phyloP scores from a whole-genome alignment of 2,113 vertebrate species.

The Aptenodytes patagonicus region DNA sequence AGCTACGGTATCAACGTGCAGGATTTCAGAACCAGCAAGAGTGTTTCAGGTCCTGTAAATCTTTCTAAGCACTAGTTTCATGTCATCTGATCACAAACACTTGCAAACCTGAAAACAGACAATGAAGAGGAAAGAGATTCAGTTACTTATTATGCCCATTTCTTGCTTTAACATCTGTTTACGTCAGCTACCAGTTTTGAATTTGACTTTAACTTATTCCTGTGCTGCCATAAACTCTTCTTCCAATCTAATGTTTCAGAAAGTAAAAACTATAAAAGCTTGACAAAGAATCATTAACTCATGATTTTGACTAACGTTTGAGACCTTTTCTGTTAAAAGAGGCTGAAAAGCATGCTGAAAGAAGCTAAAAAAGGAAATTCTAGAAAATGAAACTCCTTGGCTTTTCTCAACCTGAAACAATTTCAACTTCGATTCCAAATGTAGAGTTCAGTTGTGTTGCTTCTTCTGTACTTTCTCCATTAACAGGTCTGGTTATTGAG shows the following conservation, averaged over 20 bases:
- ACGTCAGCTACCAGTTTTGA: neutral
- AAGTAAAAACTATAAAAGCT: neutral
- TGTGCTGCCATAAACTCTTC: neutral
- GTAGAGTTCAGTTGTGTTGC: neutral
- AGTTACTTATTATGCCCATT: neutral
- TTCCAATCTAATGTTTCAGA: neutral
- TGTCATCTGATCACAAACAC: neutral
- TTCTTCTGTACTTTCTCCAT: neutral
- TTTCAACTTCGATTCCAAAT: neutral
- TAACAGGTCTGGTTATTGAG: slow-evolving; percentile 1
- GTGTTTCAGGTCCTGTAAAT: neutral
- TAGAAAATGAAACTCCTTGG: neutral
- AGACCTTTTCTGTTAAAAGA: neutral
- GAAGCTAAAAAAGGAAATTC: neutral
- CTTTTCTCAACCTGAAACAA: neutral
- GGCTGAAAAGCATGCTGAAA: neutral
- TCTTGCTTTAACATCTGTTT: neutral
- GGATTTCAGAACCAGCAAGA: neutral
- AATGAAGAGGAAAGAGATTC: neutral
- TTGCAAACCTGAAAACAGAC: neutral
- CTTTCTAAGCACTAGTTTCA: neutral
- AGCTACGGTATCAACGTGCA: neutral
- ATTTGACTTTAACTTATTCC: neutral
- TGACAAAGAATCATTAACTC: neutral
- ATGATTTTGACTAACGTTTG: neutral